Conservation (phyloP, 1,140 invertebrate species). For the Aphaenogaster rudis region DNA sequence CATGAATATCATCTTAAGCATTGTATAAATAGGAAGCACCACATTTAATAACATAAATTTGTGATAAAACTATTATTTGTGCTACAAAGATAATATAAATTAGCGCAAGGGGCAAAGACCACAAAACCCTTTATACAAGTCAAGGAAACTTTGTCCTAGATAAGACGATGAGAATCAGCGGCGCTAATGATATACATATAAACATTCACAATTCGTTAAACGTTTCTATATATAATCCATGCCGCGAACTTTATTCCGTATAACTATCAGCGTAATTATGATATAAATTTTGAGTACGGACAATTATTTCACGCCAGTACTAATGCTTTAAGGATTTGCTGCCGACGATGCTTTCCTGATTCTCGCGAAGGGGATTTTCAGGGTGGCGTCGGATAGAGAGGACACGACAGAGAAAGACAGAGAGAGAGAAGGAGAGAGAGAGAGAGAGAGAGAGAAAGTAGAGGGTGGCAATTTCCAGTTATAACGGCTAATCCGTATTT, state of each 20-base stretch:
- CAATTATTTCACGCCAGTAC: constrained; percentile 60
- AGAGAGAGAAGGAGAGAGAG: constrained; percentile 11
- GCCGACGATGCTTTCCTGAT: constrained; percentile 71
- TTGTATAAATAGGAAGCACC: neutral
- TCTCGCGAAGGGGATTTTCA: constrained; percentile 58
- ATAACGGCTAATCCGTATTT: constrained; percentile 87
- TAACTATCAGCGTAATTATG: constrained; percentile 60
- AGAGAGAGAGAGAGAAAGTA: constrained; percentile 63
- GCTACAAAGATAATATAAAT: constrained; percentile 11
- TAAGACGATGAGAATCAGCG: neutral
- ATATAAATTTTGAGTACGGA: constrained; percentile 60
- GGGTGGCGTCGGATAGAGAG: constrained; percentile 25
- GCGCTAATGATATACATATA: neutral
- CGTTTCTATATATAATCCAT: constrained; percentile 32
- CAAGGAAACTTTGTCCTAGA: constrained; percentile 1
- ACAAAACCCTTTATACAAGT: neutral
- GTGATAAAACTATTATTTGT: neutral
- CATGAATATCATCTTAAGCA: neutral
- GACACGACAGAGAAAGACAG: constrained; percentile 12
- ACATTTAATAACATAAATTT: neutral
- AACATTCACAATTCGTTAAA: constrained; percentile 40
- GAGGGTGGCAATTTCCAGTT: constrained; percentile 86
- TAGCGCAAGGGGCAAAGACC: neutral
- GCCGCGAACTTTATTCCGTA: constrained; percentile 52
- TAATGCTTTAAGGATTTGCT: constrained; percentile 60